These are phyloP conservation scores for Holocentrus rufus DNA, from an alignment of 2,797 vertebrate genomes.

Conservation along the genomic window DNA sequence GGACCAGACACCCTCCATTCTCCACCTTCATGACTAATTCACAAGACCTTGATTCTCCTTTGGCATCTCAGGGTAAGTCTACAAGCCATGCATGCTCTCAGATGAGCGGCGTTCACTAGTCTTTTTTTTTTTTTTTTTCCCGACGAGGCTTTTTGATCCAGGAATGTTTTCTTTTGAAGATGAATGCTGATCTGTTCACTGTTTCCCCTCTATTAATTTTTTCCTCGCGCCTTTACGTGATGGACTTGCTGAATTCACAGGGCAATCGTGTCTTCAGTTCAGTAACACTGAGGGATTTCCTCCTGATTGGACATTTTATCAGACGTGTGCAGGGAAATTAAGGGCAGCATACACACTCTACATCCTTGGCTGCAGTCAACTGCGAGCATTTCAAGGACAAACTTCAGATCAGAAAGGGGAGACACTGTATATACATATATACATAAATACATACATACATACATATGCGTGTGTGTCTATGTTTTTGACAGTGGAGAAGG, in stretches of 20 bases:
- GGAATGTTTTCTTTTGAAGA: conserved; percentile 8
- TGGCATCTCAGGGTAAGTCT: conserved; percentile 58
- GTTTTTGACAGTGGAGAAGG: conserved; percentile 18
- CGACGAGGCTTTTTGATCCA: conserved; percentile 29
- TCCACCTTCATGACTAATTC: conserved; percentile 76
- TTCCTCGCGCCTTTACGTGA: neutral
- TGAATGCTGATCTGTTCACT: conserved; percentile 28
- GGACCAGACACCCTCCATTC: conserved; percentile 65
- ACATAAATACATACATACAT: no score
- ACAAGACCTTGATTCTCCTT: conserved; percentile 72
- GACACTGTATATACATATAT: no score
- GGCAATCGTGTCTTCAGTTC: neutral
- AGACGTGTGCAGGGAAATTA: neutral
- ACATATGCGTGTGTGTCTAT: no score
- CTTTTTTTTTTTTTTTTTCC: no score
- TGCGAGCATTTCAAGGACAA: conserved; percentile 3
- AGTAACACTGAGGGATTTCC: conserved; percentile 3
- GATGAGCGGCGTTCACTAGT: conserved; percentile 33
- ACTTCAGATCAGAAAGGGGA: neutral
- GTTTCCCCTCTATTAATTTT: conserved; percentile 26
- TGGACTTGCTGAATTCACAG: conserved; percentile 1
- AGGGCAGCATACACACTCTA: neutral
- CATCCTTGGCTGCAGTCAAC: neutral
- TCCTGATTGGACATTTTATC: neutral
- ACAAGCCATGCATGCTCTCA: conserved; percentile 43